Base-by-base conservation (phyloP, 1,140 invertebrate species). In the Heliothis virescens region DNA sequence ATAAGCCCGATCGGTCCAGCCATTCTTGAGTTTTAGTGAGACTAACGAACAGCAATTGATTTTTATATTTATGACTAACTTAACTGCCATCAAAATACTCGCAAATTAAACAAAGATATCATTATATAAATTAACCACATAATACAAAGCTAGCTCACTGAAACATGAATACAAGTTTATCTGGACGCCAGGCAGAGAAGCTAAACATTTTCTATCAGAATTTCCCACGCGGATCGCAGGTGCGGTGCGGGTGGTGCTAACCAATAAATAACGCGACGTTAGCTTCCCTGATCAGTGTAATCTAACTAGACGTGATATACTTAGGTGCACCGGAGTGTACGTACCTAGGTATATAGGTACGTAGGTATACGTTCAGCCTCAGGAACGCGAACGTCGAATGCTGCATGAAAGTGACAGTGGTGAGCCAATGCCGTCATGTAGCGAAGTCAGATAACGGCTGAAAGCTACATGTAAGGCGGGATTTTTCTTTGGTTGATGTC, bases 261-360 rank as follows among this genome's bases (percentile, higher is more conserved):
- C 63, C 79, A 76, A 79, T 79, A 79, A 79, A 79, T 79, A 79
- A 79, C 77, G 62, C 41, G 50, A 69, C 79, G 72, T 62, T 69
- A 67, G 79, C 55, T 80, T 76, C 71, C 79, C 74, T 80, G 73
- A 80, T 80, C 79, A 76, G 53, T 53, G 72, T 80, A 80, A 80
- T 80, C 63, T 71, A 69, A 71, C 74, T 57, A 60, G 73, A 80
- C 79, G 72, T 69, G 60, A 69, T 75, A 62, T 72, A 72, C 26
- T 55, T 50, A 72, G 53, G 69, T 50, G 52, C 67, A 47, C 34
- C 34, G 16, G 16, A 60, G 21, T 10, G 21, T 60, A 50, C 9
- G 15, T 15, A 18, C 29, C 12, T 60, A 26, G 50, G 13, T 13
- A 16, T 52, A 12, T n/a, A 55, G 7, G 41, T n/a, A 55, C 21